phyloP scores from a whole-genome alignment of 1,140 invertebrate genomes.

The Drosophila tropicalis region DNA sequence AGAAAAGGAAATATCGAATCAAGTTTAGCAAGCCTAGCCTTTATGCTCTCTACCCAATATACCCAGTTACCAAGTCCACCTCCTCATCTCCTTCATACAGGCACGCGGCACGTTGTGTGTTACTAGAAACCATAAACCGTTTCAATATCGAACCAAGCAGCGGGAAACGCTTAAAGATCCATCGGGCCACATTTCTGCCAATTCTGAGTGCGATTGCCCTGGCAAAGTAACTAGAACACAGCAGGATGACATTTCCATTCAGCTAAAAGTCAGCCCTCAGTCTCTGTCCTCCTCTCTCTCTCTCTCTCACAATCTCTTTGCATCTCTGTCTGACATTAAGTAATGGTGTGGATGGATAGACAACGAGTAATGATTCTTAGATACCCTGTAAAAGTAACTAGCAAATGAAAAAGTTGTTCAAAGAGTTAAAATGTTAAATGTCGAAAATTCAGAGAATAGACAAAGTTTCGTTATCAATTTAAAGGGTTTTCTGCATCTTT shows the following conservation, averaged over 20 bases:
- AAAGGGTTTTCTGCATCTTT: too few species aligned
- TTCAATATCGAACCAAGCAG: constrained; percentile 74
- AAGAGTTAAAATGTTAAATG: too few species aligned
- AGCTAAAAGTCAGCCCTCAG: not conserved
- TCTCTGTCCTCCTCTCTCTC: not conserved
- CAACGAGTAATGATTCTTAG: not conserved
- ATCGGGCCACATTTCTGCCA: constrained; percentile 49
- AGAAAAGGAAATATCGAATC: constrained; percentile 68
- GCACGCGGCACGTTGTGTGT: constrained; percentile 36
- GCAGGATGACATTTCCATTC: constrained; percentile 79
- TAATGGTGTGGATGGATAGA: not conserved
- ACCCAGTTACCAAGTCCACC: constrained; percentile 4
- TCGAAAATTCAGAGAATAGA: too few species aligned
- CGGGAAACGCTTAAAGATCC: constrained; percentile 69
- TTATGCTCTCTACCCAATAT: too few species aligned
- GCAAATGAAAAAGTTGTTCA: too few species aligned
- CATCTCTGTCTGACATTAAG: constrained; percentile 11
- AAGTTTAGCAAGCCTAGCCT: constrained; percentile 66
- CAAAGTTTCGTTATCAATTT: too few species aligned
- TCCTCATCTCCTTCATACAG: not conserved
- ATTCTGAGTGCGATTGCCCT: constrained; percentile 32
- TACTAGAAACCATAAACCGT: constrained; percentile 76
- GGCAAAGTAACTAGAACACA: constrained; percentile 79
- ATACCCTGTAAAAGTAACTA: not conserved
- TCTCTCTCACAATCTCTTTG: too few species aligned